These are phyloP conservation scores for Poecilobothrus nobilitatus DNA, from an alignment of 2,888 invertebrate genomes.

Conservation along the genomic window DNA sequence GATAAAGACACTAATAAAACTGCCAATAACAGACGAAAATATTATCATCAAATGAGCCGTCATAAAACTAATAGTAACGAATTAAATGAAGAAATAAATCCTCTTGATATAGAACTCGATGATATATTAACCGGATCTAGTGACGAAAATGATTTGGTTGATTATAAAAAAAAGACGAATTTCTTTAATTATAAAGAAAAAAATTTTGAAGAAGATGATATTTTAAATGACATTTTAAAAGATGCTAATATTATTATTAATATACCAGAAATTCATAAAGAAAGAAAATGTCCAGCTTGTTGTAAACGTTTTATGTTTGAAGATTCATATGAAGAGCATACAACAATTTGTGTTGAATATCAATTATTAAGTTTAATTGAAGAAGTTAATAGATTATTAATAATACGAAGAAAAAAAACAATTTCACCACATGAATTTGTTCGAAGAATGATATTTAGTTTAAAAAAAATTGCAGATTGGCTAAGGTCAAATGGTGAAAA, in stretches of 20 bases:
- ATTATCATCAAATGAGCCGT: background rate
- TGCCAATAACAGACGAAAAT: conserved; percentile 29
- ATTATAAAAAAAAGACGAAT: conserved; percentile 29
- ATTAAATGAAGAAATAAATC: background rate
- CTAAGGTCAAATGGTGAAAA: conserved; percentile 37
- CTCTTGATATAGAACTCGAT: background rate
- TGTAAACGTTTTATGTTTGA: conserved; percentile 42
- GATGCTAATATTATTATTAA: conserved; percentile 38
- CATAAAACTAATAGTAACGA: background rate
- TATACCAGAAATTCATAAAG: conserved; percentile 40
- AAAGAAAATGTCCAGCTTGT: conserved; percentile 41
- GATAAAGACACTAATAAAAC: conserved; percentile 29
- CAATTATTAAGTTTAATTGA: conserved; percentile 36
- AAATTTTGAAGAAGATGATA: conserved; percentile 41
- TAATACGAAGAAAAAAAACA: conserved; percentile 36
- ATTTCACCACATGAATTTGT: conserved; percentile 43
- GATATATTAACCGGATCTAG: conserved; percentile 25
- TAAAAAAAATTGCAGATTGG: conserved; percentile 41
- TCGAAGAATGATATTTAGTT: conserved; percentile 39
- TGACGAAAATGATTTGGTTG: conserved; percentile 34
- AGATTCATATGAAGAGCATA: conserved; percentile 37
- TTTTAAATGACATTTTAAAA: conserved; percentile 36
- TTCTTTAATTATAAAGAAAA: conserved; percentile 40
- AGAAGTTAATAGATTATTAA: conserved; percentile 35
- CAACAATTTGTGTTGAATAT: conserved; percentile 39